phyloP scores from a whole-genome alignment of 1,140 invertebrate genomes.

The Oreohelix idahoensis region DNA sequence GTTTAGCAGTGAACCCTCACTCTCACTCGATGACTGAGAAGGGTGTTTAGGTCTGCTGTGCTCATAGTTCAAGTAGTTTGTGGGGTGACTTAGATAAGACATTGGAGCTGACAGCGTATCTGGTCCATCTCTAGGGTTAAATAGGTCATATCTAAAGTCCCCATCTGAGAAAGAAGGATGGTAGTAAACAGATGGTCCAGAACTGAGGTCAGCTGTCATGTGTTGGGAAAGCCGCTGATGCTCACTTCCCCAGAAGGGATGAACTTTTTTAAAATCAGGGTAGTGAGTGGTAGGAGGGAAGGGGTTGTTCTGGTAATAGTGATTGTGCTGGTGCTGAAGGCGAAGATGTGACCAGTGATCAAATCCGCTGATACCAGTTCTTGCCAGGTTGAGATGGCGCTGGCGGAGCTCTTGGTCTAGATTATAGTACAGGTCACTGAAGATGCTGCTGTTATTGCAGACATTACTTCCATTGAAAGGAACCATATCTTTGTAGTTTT shows the following conservation, averaged over 20 bases:
- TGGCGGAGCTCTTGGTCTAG: background rate
- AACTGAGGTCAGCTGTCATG: background rate
- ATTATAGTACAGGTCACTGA: background rate
- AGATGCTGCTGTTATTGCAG: constrained; percentile 17
- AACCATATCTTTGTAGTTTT: background rate
- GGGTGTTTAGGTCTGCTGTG: background rate
- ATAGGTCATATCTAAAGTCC: background rate
- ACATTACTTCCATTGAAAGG: background rate
- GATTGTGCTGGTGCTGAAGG: background rate
- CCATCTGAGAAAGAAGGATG: background rate
- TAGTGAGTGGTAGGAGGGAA: background rate
- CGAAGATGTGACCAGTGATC: background rate
- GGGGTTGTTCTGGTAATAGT: background rate
- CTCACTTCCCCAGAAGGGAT: background rate
- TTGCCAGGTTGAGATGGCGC: background rate
- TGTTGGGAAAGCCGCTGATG: background rate
- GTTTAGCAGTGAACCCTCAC: background rate
- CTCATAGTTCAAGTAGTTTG: background rate
- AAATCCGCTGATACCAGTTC: background rate
- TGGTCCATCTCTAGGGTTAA: background rate
- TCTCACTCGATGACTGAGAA: constrained; percentile 11
- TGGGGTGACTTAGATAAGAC: background rate
- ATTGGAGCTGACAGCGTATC: background rate
- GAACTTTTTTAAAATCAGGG: background rate
- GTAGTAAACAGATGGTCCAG: background rate